These are phyloP conservation scores for Dynastes hyllus DNA, from an alignment of 2,888 invertebrate species.

Conservation along the genomic window DNA sequence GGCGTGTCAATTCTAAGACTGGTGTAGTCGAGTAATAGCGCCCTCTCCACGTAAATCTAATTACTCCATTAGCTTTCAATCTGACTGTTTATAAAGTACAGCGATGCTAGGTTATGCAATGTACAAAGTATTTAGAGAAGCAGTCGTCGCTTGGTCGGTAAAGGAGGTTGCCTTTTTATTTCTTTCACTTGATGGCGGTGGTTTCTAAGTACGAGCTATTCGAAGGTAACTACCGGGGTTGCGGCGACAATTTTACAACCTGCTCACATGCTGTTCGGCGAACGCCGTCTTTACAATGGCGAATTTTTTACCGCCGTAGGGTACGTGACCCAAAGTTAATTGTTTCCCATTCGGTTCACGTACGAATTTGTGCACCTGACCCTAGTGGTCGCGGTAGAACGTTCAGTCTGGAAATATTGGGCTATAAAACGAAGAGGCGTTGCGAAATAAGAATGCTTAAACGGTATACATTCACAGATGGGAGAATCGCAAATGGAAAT, in stretches of 20 bases:
- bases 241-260: constrained; percentile 31
- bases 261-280: constrained; percentile 3
- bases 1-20: too few relatives aligned
- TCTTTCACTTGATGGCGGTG: not conserved
- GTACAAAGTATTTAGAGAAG: not conserved
- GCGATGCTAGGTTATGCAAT: not conserved
- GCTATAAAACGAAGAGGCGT: too few relatives aligned
- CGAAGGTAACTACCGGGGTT: too few relatives aligned
- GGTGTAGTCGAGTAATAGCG: too few relatives aligned
- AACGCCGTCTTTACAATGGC: constrained; percentile 6
- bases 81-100: constrained; percentile 39
- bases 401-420: too few relatives aligned
- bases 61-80: constrained; percentile 46
- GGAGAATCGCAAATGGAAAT: too few relatives aligned
- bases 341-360: constrained; percentile 13
- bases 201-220: too few relatives aligned
- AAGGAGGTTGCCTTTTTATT: not conserved
- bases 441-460: too few relatives aligned
- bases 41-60: constrained; percentile 9
- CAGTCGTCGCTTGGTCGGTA: not conserved
- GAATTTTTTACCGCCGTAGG: constrained; percentile 11
- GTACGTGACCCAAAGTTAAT: constrained; percentile 27
- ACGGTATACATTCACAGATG: too few relatives aligned
- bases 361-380: not conserved
- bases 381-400: too few relatives aligned